Evolutionary conservation across 2,888 invertebrate species (phyloP).

Genomic region (Gastracanthus pulcherrimus): DNA sequence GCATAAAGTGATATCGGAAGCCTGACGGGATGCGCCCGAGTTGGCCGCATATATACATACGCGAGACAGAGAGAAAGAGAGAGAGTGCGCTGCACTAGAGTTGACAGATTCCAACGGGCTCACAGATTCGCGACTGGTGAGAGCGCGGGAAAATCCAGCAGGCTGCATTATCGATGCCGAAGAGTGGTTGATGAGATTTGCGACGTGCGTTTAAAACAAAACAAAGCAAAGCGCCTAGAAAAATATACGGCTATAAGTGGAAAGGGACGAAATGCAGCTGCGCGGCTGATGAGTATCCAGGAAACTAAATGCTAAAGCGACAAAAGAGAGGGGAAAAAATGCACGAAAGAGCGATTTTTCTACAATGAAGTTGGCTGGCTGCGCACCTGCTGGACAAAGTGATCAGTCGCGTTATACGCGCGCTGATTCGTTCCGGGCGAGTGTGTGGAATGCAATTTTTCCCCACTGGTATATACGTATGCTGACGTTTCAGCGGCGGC

Average conservation of each 20-base stretch:
- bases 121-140: no score
- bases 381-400: no score
- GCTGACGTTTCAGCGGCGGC: no score
- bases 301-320: background rate
- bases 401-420: slow-evolving; percentile 23
- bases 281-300: background rate
- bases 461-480: no score
- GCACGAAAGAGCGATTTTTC: slow-evolving; percentile 31
- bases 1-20: slow-evolving; percentile 25
- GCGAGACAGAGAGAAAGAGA: no score
- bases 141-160: background rate
- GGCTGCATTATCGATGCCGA: slow-evolving; percentile 43
- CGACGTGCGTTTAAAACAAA: slow-evolving; percentile 28
- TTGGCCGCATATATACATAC: no score
- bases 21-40: background rate
- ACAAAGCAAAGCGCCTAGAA: background rate
- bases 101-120: slow-evolving; percentile 24
- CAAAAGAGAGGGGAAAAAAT: background rate
- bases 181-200: slow-evolving; percentile 8
- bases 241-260: background rate
- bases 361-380: slow-evolving; percentile 22
- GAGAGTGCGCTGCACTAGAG: no score
- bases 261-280: background rate
- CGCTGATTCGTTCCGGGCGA: slow-evolving; percentile 7
- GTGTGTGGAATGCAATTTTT: slow-evolving; percentile 29